phyloP scores from a whole-genome alignment of 1,140 invertebrate genomes.

The Oreohelix idahoensis region DNA sequence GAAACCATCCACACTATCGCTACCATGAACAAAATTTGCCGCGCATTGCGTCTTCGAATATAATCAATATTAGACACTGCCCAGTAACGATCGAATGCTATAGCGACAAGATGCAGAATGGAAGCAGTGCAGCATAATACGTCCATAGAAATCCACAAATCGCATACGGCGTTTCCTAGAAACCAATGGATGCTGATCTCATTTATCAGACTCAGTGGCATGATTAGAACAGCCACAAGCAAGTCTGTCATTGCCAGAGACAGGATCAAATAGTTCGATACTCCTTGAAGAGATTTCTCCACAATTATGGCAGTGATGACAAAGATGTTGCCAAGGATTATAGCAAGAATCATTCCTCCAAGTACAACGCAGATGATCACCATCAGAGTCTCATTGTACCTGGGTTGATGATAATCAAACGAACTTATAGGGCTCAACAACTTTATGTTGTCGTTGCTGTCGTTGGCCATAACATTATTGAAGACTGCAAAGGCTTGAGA shows the following conservation, averaged over 20 bases:
- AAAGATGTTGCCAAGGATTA: slow-evolving; percentile 87
- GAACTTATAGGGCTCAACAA: neutral
- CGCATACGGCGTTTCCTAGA: slow-evolving; percentile 88
- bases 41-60: slow-evolving; percentile 87
- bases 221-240: slow-evolving; percentile 86
- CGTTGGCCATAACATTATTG: neutral
- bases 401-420: slow-evolving; percentile 42
- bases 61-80: slow-evolving; percentile 96
- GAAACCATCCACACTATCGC: slow-evolving; percentile 88
- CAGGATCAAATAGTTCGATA: slow-evolving; percentile 95
- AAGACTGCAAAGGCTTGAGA: neutral
- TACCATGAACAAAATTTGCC: slow-evolving; percentile 90
- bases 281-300: slow-evolving; percentile 87
- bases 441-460: neutral
- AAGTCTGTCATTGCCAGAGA: slow-evolving; percentile 96
- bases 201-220: slow-evolving; percentile 70
- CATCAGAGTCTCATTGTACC: slow-evolving; percentile 49
- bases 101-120: slow-evolving; percentile 94
- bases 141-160: slow-evolving; percentile 93
- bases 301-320: slow-evolving; percentile 93
- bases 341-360: slow-evolving; percentile 72
- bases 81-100: slow-evolving; percentile 95
- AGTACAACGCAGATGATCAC: slow-evolving; percentile 60
- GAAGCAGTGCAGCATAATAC: slow-evolving; percentile 94
- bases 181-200: slow-evolving; percentile 81